Conservation (phyloP, 1,140 invertebrate species). For the Temnothorax longispinosus region DNA sequence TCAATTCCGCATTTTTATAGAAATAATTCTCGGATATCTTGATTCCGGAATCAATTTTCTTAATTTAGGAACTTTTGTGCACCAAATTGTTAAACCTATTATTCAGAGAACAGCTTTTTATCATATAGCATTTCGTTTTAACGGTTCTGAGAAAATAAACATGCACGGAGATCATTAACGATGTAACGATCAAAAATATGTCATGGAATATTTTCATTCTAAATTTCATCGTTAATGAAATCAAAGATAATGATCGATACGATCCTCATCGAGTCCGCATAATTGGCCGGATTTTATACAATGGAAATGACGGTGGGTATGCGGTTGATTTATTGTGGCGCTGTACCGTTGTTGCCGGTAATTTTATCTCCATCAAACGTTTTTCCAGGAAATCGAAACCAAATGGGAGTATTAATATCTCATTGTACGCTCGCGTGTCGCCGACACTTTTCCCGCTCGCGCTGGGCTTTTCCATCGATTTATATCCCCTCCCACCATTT, state of each 20-base stretch:
- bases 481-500: constrained; percentile 80
- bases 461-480: constrained; percentile 82
- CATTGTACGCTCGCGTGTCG: constrained; percentile 82
- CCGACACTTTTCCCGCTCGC: constrained; percentile 79
- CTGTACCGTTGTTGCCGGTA: constrained; percentile 80
- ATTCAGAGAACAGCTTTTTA: background rate
- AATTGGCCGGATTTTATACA: constrained; percentile 61
- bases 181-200: constrained; percentile 55
- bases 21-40: background rate
- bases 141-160: constrained; percentile 16
- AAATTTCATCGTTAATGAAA: constrained; percentile 60
- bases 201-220: constrained; percentile 53
- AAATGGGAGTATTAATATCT: constrained; percentile 85
- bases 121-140: constrained; percentile 10
- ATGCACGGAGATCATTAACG: constrained; percentile 29
- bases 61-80: background rate
- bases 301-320: constrained; percentile 61
- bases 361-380: constrained; percentile 84
- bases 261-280: constrained; percentile 53
- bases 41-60: background rate
- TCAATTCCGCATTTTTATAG: background rate
- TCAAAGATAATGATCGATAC: constrained; percentile 62
- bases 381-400: constrained; percentile 85
- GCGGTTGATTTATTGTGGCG: constrained; percentile 79
- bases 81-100: background rate